These are phyloP conservation scores for Orthonychiurus folsomi DNA, from an alignment of 2,888 invertebrate species.

Conservation along the genomic window DNA sequence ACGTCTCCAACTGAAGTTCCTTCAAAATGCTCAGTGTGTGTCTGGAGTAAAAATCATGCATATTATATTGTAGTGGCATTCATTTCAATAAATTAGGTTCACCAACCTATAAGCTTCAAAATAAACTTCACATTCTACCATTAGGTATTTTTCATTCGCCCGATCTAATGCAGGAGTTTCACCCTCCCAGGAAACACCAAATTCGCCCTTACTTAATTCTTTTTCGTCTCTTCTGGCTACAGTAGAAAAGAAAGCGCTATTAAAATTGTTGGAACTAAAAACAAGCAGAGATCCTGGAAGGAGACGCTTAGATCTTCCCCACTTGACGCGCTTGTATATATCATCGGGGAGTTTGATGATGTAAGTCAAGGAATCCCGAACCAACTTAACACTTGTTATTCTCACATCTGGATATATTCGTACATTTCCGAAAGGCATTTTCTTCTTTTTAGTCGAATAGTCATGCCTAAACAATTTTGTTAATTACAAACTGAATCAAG, in stretches of 20 bases:
- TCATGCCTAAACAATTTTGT: slow-evolving; percentile 13
- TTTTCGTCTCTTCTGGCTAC: slow-evolving; percentile 53
- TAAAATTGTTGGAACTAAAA: slow-evolving; percentile 61
- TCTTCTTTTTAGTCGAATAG: slow-evolving; percentile 22
- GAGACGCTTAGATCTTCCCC: slow-evolving; percentile 53
- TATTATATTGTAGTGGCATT: too few species aligned
- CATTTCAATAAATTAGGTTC: too few species aligned
- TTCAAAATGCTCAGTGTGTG: slow-evolving; percentile 47
- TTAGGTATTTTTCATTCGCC: slow-evolving; percentile 47
- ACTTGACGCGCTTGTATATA: slow-evolving; percentile 43
- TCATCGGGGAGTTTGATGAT: slow-evolving; percentile 41
- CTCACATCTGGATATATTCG: slow-evolving; percentile 32
- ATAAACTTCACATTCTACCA: slow-evolving; percentile 69
- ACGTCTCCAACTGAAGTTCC: slow-evolving; percentile 48
- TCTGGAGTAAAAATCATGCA: slow-evolving; percentile 13
- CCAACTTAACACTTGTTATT: slow-evolving; percentile 22
- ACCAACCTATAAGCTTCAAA: slow-evolving; percentile 74
- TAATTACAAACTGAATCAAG: slow-evolving; percentile 4
- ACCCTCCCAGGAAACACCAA: slow-evolving; percentile 41
- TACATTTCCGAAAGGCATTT: slow-evolving; percentile 30
- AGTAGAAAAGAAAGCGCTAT: slow-evolving; percentile 59
- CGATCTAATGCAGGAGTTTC: slow-evolving; percentile 21
- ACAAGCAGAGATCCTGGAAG: slow-evolving; percentile 64
- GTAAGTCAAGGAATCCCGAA: slow-evolving; percentile 23
- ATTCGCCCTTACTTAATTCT: slow-evolving; percentile 52